Base-by-base conservation (phyloP, 1,140 invertebrate genomes). In the Varroa destructor region DNA sequence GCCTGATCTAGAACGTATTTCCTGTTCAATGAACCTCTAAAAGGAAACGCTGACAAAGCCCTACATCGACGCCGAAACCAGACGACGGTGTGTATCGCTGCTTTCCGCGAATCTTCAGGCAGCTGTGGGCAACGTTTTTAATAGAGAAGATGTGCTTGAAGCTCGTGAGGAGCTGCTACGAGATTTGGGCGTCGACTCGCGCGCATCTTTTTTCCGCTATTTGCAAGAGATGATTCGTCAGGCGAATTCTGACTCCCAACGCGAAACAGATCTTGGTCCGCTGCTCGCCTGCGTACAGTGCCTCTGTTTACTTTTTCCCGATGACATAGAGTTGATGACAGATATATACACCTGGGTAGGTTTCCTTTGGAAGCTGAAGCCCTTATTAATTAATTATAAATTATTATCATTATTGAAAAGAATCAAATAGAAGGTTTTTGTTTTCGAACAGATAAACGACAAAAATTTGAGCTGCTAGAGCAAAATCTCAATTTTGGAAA, bases 311-410 rank as follows among this genome's bases (percentile, higher is more conserved):
- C 36, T 67, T 1, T 67, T 67, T 46, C 61, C 61, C 2, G 61
- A 67, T 37, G 61, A 67, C 36, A 46, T 40, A 1, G 46, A 12
- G 12, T 37, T 67, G 12, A 67, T 67, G 14, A 14, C 61, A 12
- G 61, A 67, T 12, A 67, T 67, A 2, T 67, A 67, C 61, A 67
- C 14, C 14, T 67, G 61, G 61, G 61, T 67, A 40, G 46, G 61
- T 25, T 25, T 51, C 4, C 8, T 8, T 51, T 25, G 25, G 25
- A 25, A 25, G 25, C 25, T 25, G 25, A 25, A 25, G 25, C 25
- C 25, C 25, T 25, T 25, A 25, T 25, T 25, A 25, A 25, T 25
- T 25, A 25, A 25, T 25, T 25, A 25, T 25, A 25, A 25, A 25
- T 25, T 25, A 25, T 25, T 25, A 25, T 25, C 25, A 25, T 25